Evolutionary conservation across 2,888 invertebrate species (phyloP).

Genomic region (Brachypterus glaber): DNA sequence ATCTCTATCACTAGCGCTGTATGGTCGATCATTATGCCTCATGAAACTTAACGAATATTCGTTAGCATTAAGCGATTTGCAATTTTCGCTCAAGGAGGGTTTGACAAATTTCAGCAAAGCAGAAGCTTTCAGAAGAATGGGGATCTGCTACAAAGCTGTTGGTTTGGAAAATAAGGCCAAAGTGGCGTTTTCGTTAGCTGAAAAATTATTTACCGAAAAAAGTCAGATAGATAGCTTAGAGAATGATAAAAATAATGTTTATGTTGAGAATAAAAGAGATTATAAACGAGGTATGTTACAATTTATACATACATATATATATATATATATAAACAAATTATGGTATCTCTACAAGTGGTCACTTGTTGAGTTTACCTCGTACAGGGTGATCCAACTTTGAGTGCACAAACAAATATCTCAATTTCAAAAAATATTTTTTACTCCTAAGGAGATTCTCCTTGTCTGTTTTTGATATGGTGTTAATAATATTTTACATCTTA

Average conservation of each 20-base stretch:
- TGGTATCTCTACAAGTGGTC: too few species aligned
- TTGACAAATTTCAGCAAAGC: slow-evolving; percentile 53
- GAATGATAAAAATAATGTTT: slow-evolving; percentile 13
- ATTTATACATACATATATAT: too few species aligned
- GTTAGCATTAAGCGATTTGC: slow-evolving; percentile 58
- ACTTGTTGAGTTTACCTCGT: too few species aligned
- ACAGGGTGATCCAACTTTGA: too few species aligned
- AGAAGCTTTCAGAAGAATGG: slow-evolving; percentile 61
- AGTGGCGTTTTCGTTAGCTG: slow-evolving; percentile 55
- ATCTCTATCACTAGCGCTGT: slow-evolving; percentile 54
- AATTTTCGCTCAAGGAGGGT: slow-evolving; percentile 53
- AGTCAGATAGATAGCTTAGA: slow-evolving; percentile 16
- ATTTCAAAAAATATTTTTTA: too few species aligned
- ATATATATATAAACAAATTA: too few species aligned
- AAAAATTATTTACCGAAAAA: slow-evolving; percentile 43
- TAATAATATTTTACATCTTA: too few species aligned
- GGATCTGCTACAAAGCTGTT: slow-evolving; percentile 55
- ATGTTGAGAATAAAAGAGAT: slow-evolving; percentile 2
- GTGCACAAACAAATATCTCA: too few species aligned
- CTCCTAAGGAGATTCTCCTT: too few species aligned
- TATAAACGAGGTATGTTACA: neutral
- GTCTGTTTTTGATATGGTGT: too few species aligned
- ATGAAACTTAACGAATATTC: slow-evolving; percentile 48
- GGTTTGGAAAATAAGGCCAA: slow-evolving; percentile 53
- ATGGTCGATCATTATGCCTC: slow-evolving; percentile 57